These are phyloP conservation scores for Bombus confusus DNA, from an alignment of 1,140 invertebrate genomes.

Conservation along the genomic window DNA sequence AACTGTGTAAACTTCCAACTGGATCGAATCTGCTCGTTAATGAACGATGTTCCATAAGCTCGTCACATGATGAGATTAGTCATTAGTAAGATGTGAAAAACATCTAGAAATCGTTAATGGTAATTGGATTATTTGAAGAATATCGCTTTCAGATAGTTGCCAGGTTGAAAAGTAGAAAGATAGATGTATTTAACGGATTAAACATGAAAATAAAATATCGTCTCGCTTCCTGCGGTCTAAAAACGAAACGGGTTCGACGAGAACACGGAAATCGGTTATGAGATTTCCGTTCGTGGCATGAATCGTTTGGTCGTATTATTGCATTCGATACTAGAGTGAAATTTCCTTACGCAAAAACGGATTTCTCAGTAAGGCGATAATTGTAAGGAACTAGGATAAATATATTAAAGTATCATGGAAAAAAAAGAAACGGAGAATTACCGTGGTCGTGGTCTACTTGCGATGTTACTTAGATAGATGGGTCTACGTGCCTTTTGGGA, in stretches of 20 bases:
- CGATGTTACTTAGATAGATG: constrained; percentile 1
- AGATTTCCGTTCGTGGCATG: not conserved
- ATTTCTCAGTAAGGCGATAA: not conserved
- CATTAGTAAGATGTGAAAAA: not conserved
- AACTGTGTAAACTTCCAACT: not conserved
- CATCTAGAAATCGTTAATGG: not conserved
- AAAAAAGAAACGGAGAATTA: not conserved
- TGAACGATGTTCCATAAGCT: not conserved
- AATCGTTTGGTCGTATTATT: not conserved
- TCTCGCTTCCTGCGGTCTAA: constrained; percentile 6
- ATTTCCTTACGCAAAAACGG: not conserved
- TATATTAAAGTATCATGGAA: not conserved
- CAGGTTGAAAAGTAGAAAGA: not conserved
- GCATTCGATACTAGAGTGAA: not conserved
- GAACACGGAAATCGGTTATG: constrained; percentile 16
- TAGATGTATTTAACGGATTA: not conserved
- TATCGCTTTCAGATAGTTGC: not conserved
- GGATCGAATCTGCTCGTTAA: not conserved
- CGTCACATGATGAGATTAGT: not conserved
- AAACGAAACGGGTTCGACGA: constrained; percentile 13
- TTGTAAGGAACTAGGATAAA: not conserved
- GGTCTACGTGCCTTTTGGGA: not conserved
- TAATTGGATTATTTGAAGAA: not conserved
- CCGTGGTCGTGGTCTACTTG: not conserved
- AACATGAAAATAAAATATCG: not conserved